Evolutionary conservation across 2,113 vertebrate genomes (phyloP), one percentile per base, ranked within the genome.

Genomic region (Monarcha castaneiventris): DNA sequence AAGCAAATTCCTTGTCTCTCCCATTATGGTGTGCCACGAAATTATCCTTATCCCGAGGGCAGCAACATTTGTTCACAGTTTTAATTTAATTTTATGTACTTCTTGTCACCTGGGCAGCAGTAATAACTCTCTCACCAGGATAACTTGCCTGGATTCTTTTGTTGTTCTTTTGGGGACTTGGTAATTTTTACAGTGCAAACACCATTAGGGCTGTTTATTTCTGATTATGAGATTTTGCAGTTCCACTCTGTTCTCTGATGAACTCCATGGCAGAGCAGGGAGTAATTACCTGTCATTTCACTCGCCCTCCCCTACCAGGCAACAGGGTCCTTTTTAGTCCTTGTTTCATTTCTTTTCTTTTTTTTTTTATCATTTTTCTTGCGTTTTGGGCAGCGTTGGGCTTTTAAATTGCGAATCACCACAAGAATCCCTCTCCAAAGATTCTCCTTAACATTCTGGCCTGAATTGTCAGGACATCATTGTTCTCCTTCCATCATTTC

Each of bases 41-140:
- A 43, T 33, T 39, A 46, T 30, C 84, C 52, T 35, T 22, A 25
- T 77, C 51, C 48, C 87, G 29, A 87, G 35, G n/a, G 87, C 27
- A 54, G 46, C 27, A 67, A 78, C 41, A 48, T 89, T 76, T 67
- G 17, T 30, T 74, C 55, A 37, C 13, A 16, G 14, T 43, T 95
- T 94, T 59, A 87, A 84, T 95, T 90, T 86, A 10, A 69, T 74
- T 89, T 96, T 83, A 73, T 90, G 80, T 92, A 18, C 33, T 87
- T 78, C 32, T n/a, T 78, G 58, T 37, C 89, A 75, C 56, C 83
- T 74, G 67, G 71, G 64, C 78, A 92, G 87, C 75, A 75, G 22
- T 51, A 91, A 93, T 14, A 85, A 89, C 48, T 92, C 93, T 86
- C 74, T 89, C 58, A 82, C 61, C 67, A 64, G 67, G 81, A 87